Base-by-base conservation (phyloP, 2,888 invertebrate genomes). In the Epirrhoe tristata region DNA sequence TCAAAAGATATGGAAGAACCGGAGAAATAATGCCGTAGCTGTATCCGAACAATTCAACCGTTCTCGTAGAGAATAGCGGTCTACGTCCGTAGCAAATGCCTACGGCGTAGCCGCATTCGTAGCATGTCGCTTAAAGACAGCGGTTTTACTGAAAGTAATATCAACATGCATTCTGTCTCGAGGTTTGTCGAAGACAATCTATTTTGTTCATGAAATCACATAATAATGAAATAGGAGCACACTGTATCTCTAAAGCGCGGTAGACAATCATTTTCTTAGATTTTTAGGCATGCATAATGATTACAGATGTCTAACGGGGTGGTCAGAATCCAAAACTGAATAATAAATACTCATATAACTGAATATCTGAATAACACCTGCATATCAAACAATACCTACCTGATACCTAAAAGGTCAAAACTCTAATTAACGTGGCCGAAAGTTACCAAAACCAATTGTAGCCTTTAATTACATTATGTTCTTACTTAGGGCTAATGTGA, bases 61-160 rank as follows among this genome's bases (percentile, higher is more conserved):
- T 66, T 59, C 63, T 73, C 64, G 52, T 63, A 64, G 71, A 57
- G 39, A 57, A 53, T 51, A 58, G 76, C 75, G 75, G 58, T 61
- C 68, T 72, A 72, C 69, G 59, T 16, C 58, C 67, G 76, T 80
- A 77, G 77, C 74, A 58, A 48, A 56, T 57, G 67, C 59, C 67
- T 67, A 63, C 63, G 60, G 53, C 73, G 69, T 75, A 74, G 73
- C 57, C 60, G 50, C 65, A 66, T 51, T 69, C 70, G 77, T 77
- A 76, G 74, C 39, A 59, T 46, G 65, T 72, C 48, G 48, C 69
- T 67, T 51, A 54, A 55, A 46, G 59, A n/a, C 39, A 39, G 48
- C 24, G 59, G 59, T 57, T 64, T 55, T 52, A 55, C 61, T 66
- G 66, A 70, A 64, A 67, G 73, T 74, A 74, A 66, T 43, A 67